phyloP scores from a whole-genome alignment of 92 coral and sea anemone species.

The Actinernus sp. region DNA sequence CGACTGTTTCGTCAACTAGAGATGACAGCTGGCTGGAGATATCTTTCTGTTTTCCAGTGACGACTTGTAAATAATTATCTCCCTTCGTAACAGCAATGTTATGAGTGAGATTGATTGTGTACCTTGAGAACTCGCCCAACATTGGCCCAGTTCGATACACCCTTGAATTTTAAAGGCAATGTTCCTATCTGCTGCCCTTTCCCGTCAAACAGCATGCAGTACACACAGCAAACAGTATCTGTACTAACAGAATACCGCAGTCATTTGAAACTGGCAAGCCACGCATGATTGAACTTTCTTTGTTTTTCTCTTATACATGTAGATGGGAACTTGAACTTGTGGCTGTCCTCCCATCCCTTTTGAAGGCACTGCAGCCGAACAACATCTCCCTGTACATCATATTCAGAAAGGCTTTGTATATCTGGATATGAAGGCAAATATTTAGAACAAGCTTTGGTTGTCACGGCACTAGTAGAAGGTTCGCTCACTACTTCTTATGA shows the following conservation, averaged over 20 bases:
- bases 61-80: not conserved
- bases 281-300: not conserved
- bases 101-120: not conserved
- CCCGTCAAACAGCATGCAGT: not conserved
- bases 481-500: too few relatives aligned
- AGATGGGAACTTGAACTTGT: not conserved
- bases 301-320: not conserved
- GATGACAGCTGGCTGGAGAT: not conserved
- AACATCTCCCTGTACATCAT: too few relatives aligned
- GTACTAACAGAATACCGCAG: not conserved
- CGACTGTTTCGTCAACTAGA: not conserved
- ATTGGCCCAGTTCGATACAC: not conserved
- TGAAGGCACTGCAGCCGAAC: too few relatives aligned
- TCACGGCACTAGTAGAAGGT: too few relatives aligned
- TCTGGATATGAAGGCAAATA: too few relatives aligned
- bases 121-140: not conserved
- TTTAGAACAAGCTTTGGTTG: too few relatives aligned
- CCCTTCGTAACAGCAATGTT: not conserved
- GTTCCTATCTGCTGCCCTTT: not conserved
- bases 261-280: not conserved
- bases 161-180: not conserved
- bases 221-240: not conserved
- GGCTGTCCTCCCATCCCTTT: too few relatives aligned
- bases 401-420: too few relatives aligned
- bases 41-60: not conserved